A percentile compares a stretch with the other conserved stretches of the same genome.
Conservation (phyloP, 2,797 vertebrate species). For the Pangasius sanitwongsei region DNA sequence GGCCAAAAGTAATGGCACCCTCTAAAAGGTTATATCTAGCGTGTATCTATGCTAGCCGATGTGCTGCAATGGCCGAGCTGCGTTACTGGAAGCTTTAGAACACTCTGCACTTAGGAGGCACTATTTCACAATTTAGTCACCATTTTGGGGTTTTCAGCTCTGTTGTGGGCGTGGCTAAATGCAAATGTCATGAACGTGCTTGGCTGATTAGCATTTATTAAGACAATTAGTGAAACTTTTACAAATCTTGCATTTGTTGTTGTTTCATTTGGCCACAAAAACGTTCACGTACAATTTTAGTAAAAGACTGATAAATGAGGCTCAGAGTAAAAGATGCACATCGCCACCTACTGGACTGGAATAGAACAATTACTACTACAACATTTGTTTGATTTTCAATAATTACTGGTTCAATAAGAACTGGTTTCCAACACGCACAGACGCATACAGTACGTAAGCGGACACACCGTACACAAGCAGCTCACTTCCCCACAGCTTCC, state of each 20-base stretch:
- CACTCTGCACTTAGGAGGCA: not conserved
- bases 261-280: not conserved
- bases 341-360: not conserved
- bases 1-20: not conserved
- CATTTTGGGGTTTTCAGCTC: not conserved
- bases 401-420: not conserved
- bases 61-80: not conserved
- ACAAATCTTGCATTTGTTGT: not conserved
- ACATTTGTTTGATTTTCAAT: not conserved
- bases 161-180: not conserved
- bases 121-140: not conserved
- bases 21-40: not conserved
- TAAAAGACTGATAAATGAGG: not conserved
- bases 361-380: not conserved
- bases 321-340: not conserved
- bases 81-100: not conserved
- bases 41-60: not conserved
- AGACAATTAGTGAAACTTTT: no score
- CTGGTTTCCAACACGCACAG: not conserved
- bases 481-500: not conserved
- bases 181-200: not conserved
- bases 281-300: not conserved
- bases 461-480: not conserved
- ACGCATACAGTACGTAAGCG: no score
- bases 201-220: not conserved